Evolutionary conservation across 64 coral and sea anemone species (phyloP).

Genomic region (Exaiptasia diaphana): DNA sequence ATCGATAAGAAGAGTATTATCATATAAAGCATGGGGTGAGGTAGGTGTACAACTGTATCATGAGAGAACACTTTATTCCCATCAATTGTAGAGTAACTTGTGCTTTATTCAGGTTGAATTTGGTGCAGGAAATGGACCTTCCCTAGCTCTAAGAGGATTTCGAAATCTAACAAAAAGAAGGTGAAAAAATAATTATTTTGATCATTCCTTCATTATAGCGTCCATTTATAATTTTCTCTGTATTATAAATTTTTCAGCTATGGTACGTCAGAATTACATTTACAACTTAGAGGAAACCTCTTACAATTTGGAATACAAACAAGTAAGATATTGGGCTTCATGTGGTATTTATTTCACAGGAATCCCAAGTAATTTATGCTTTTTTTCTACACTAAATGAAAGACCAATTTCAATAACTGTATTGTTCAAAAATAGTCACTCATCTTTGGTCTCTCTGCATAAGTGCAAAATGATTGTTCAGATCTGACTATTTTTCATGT

Average conservation of each 20-base stretch:
- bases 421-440: too few species aligned
- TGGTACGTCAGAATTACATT: conserved; percentile 45
- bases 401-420: too few species aligned
- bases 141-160: conserved; percentile 69
- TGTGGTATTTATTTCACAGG: too few species aligned
- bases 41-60: conserved; percentile 10
- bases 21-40: conserved; percentile 82
- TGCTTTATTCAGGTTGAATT: conserved; percentile 52
- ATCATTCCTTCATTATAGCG: neutral
- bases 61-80: neutral
- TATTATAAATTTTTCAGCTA: conserved; percentile 10
- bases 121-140: conserved; percentile 77
- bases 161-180: conserved; percentile 88
- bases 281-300: neutral
- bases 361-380: too few species aligned
- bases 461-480: too few species aligned
- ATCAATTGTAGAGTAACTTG: neutral
- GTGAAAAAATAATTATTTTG: conserved; percentile 10
- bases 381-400: too few species aligned
- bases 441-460: too few species aligned
- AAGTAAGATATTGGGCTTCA: conserved; percentile 1
- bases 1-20: conserved; percentile 74
- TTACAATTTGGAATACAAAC: conserved; percentile 21
- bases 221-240: neutral
- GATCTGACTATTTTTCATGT: neutral